Conservation (phyloP, 2,113 vertebrate genomes). For the Collichthys lucidus region DNA sequence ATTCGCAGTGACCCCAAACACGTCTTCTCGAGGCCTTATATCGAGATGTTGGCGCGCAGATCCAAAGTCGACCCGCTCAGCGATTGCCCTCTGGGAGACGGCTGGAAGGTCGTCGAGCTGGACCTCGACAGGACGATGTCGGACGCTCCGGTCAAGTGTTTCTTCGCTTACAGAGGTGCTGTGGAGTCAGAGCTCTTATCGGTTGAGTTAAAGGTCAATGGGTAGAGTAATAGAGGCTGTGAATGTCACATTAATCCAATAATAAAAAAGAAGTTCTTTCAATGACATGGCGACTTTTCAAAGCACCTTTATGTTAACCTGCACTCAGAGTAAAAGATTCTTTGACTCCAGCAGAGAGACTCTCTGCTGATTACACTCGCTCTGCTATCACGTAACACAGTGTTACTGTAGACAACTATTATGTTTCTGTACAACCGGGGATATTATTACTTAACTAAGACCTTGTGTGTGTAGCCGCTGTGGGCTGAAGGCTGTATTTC, state of each 20-base stretch:
- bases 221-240: accelerated
- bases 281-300: neutral
- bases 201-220: neutral
- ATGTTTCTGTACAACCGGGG: slow-evolving; percentile 36
- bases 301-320: neutral
- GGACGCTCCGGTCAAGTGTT: slow-evolving; percentile 73
- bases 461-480: slow-evolving; percentile 2
- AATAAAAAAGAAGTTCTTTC: neutral
- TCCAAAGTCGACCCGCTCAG: slow-evolving; percentile 79
- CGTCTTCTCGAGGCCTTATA: slow-evolving; percentile 76
- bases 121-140: slow-evolving; percentile 80
- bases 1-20: slow-evolving; percentile 78
- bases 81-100: slow-evolving; percentile 62
- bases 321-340: neutral
- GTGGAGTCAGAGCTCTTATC: neutral
- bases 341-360: neutral
- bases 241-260: neutral
- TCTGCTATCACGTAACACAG: slow-evolving; percentile 44
- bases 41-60: slow-evolving; percentile 77
- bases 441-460: slow-evolving; percentile 65
- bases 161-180: slow-evolving; percentile 78
- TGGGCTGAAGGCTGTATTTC: slow-evolving; percentile 8
- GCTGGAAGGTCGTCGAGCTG: slow-evolving; percentile 76
- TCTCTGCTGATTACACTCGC: slow-evolving; percentile 29
- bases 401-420: slow-evolving; percentile 43